These are phyloP conservation scores for Morpho deidamia DNA, from an alignment of 2,888 invertebrate species.

Conservation along the genomic window DNA sequence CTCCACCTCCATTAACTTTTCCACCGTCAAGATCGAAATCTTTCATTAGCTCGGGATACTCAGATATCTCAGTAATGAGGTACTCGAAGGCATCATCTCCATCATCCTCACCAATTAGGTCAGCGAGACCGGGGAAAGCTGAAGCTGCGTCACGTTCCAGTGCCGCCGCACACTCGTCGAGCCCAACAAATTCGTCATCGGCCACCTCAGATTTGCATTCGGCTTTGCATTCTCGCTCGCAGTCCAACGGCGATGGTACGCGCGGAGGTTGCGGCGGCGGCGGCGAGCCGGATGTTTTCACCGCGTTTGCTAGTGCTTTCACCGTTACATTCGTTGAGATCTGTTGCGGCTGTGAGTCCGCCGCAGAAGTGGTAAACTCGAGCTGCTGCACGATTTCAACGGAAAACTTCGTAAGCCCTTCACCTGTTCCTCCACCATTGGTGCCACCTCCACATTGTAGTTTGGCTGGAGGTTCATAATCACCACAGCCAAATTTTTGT, in stretches of 20 bases:
- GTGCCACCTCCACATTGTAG: constrained; percentile 72
- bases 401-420: constrained; percentile 85
- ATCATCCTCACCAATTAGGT: constrained; percentile 90
- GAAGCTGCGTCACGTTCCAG: constrained; percentile 90
- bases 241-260: constrained; percentile 89
- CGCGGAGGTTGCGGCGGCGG: constrained; percentile 71
- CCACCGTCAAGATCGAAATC: constrained; percentile 84
- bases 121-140: constrained; percentile 87
- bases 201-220: constrained; percentile 90
- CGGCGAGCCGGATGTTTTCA: constrained; percentile 63
- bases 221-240: constrained; percentile 86
- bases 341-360: constrained; percentile 92
- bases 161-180: constrained; percentile 90
- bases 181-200: constrained; percentile 91
- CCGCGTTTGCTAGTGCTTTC: constrained; percentile 79
- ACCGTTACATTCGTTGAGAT: constrained; percentile 96
- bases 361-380: constrained; percentile 92
- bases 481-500: constrained; percentile 88
- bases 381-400: constrained; percentile 95
- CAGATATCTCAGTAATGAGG: constrained; percentile 91
- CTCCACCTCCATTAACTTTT: constrained; percentile 49
- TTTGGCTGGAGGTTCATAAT: constrained; percentile 88
- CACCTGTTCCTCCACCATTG: constrained; percentile 64
- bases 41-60: constrained; percentile 89
- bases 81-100: constrained; percentile 91